Percentiles rank a stretch among this genome's conserved stretches.
Conservation (phyloP, 1,140 invertebrate species). For the Zaprionus vittiger region DNA sequence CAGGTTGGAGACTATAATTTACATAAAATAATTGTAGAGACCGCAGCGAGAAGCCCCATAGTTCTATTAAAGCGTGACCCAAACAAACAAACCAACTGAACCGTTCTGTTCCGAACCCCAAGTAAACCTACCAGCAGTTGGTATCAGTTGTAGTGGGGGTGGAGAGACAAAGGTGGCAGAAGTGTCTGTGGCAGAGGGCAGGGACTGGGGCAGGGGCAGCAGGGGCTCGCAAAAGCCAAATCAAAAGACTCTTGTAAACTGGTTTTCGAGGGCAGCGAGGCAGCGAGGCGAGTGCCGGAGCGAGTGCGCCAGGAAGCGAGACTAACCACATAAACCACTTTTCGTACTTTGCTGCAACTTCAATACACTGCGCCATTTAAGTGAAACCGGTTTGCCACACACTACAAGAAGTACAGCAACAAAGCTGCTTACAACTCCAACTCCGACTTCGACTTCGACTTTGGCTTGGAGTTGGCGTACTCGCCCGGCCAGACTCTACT, state of each 20-base stretch:
- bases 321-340: slow-evolving; percentile 60
- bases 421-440: slow-evolving; percentile 10
- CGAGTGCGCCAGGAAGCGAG: slow-evolving; percentile 55
- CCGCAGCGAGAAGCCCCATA: slow-evolving; percentile 43
- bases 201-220: not conserved
- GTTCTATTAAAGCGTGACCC: slow-evolving; percentile 76
- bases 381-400: slow-evolving; percentile 48
- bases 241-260: slow-evolving; percentile 56
- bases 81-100: slow-evolving; percentile 55
- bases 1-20: slow-evolving; percentile 50
- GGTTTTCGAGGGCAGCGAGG: slow-evolving; percentile 58
- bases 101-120: slow-evolving; percentile 24
- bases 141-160: not conserved
- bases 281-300: slow-evolving; percentile 21
- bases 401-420: slow-evolving; percentile 21
- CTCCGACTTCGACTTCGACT: slow-evolving; percentile 5
- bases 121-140: slow-evolving; percentile 26
- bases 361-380: slow-evolving; percentile 45
- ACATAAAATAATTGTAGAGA: slow-evolving; percentile 65
- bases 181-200: not conserved
- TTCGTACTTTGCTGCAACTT: slow-evolving; percentile 50
- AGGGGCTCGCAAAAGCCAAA: slow-evolving; percentile 39
- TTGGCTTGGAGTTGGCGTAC: not conserved
- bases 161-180: not conserved
- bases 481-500: slow-evolving; percentile 16